Base-by-base conservation (phyloP, 1,140 invertebrate species). In the Pachyrhynchus sulphureomaculatus region DNA sequence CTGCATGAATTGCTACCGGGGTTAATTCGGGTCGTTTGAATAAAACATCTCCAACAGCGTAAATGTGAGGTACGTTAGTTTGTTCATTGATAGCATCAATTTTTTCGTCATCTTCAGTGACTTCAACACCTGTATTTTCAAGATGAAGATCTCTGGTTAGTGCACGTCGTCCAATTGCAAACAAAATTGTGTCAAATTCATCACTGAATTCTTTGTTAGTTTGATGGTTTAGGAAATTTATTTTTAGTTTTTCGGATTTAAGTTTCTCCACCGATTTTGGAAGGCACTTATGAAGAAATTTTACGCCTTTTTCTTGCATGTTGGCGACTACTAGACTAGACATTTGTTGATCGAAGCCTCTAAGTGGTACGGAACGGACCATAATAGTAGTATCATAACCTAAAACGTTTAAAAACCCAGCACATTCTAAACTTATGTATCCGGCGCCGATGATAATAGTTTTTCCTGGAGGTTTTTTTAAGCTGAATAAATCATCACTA, bases 301-400 rank as follows among this genome's bases (percentile, higher is more conserved):
- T 86, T 18, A 98, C 86, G 1, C 92, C 92, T 61, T 88, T 85
- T 42, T 87, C 78, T 62, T 86, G 79, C 93, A 99, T 96, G 74
- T 95, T 90, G 20, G 84, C 79, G 8, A 88, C 86, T 52, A 99
- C 84, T 60, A 89, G 81, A 24, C 85, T 81, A 2, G 95, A 94
- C 88, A 98, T 98, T 82, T 99, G 92, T 78, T 95, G 95, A 81
- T 99, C 96, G 78, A 98, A 99, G 20, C 94, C 96, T 70, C 96
- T 85, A 18, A 99, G 81, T 12, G 96, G 82, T 64, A 98, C 90
- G 0, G 96, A 98, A 2, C 96, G 83, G 0, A 95, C 90, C 88
- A 96, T 92, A 18, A 98, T 84, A 4, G 93, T 95, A 0, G 92
- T 10, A 29, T 95, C 88, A 73, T 87, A 91, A 13, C 95, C 95